Evolutionary conservation across 2,113 vertebrate genomes (phyloP), one percentile per base, ranked within the genome.

Genomic region (Erinaceus europaeus): DNA sequence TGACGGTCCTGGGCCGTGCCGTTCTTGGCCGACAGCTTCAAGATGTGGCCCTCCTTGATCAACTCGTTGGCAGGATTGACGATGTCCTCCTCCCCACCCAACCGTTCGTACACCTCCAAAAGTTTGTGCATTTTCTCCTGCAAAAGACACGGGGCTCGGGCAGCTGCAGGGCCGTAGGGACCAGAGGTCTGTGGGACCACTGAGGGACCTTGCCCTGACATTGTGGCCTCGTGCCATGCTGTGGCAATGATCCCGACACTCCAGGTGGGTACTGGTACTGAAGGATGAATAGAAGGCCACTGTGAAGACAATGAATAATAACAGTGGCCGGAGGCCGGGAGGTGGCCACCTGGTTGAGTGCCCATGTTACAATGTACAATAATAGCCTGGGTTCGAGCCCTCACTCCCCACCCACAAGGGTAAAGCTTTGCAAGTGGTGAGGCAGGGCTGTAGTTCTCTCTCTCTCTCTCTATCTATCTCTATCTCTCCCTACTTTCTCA

Each of bases 51-150:
- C 94, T 99, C 99, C 96, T 99, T 99, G 95, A 99, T 99, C 88
- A 99, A 97, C 91, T 99, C 99, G 7, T 99, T 99, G 89, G 99
- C 98, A 0, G 99, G 99, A 92, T 99, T 99, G 57, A 99, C 99
- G 7, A 99, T 99, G 94, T 99, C 98, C 77, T 99, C 99, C 91
- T 99, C 99, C 3, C 99, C 99, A 18, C 98, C 99, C 0, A 99
- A 97, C 32, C 98, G 95, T 92, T 99, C 99, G 0, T 99, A 98
- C 40, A 99, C 99, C 95, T 99, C 99, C 96, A 99, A 95, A 73
- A 99, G 98, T 86, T 98, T 99, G 93, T 99, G 97, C 99, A 99
- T 99, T 93, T 99, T 99, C 96, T 99, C 99, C 99, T 99, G 86
- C 29, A 94, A 90, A 59, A 86, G 72, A 92, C 0, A 74, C 4